A percentile compares a stretch with the other conserved stretches of the same genome.
These are phyloP conservation scores for Malurus cyaneus DNA, from an alignment of 2,113 vertebrate genomes.

Conservation along the genomic window DNA sequence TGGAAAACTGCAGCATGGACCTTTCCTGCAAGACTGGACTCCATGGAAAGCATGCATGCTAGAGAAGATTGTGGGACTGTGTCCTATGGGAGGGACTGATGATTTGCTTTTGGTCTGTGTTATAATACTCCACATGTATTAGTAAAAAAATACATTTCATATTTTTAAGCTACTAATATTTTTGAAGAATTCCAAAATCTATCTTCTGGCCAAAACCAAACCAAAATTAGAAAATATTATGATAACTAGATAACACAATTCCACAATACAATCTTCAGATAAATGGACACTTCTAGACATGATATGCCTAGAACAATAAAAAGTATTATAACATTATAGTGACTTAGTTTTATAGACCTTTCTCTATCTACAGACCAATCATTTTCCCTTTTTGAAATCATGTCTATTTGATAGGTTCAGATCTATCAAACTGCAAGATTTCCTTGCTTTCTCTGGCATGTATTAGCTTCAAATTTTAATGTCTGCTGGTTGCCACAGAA, in stretches of 20 bases:
- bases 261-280: background rate
- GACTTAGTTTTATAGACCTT: background rate
- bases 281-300: background rate
- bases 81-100: background rate
- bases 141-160: background rate
- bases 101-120: background rate
- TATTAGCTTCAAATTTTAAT: background rate
- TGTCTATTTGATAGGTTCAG: background rate
- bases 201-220: background rate
- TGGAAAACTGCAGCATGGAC: background rate
- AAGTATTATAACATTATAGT: background rate
- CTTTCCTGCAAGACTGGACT: background rate
- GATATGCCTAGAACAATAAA: background rate
- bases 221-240: background rate
- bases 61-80: background rate
- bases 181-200: background rate
- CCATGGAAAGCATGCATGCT: background rate
- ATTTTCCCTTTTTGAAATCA: background rate
- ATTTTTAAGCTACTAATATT: background rate
- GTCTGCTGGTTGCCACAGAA: background rate
- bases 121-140: background rate
- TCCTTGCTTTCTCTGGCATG: background rate
- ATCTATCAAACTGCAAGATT: background rate
- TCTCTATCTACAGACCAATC: background rate
- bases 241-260: background rate